Evolutionary conservation across 2,888 invertebrate species (phyloP).

Genomic region (Copidosoma aretas): DNA sequence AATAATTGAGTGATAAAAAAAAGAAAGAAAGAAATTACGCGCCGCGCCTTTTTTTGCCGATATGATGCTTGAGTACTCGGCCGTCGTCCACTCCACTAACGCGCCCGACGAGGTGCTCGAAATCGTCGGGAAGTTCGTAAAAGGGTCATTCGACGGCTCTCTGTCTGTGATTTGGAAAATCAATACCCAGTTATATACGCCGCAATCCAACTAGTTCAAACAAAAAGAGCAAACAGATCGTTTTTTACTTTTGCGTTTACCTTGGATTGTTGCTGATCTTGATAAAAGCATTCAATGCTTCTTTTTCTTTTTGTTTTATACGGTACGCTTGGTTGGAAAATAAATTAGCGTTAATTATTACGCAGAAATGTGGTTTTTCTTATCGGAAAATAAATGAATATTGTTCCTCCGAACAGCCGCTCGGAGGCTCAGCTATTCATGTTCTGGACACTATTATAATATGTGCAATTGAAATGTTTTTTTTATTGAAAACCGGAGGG

Average conservation of each 20-base stretch:
- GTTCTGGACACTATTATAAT: no score
- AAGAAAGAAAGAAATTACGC: neutral
- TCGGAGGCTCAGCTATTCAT: no score
- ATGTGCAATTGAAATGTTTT: no score
- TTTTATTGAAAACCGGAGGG: no score
- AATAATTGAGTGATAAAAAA: neutral
- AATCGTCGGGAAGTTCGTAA: neutral
- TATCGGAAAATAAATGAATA: no score
- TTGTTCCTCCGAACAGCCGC: no score
- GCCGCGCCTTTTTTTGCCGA: neutral
- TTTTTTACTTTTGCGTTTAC: neutral
- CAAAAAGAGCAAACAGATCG: neutral
- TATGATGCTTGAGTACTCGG: neutral
- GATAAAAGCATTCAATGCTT: no score
- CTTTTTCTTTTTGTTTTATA: no score
- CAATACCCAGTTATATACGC: neutral
- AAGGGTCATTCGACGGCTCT: neutral
- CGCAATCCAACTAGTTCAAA: no score
- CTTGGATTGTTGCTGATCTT: neutral
- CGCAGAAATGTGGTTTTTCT: no score
- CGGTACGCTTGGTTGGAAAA: no score
- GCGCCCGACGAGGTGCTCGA: neutral
- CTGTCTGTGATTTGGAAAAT: neutral
- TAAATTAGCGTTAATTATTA: no score
- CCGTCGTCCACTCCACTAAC: neutral